Evolutionary conservation across 92 coral and sea anemone species (phyloP).

Genomic region (Anthopleura xanthogrammica): DNA sequence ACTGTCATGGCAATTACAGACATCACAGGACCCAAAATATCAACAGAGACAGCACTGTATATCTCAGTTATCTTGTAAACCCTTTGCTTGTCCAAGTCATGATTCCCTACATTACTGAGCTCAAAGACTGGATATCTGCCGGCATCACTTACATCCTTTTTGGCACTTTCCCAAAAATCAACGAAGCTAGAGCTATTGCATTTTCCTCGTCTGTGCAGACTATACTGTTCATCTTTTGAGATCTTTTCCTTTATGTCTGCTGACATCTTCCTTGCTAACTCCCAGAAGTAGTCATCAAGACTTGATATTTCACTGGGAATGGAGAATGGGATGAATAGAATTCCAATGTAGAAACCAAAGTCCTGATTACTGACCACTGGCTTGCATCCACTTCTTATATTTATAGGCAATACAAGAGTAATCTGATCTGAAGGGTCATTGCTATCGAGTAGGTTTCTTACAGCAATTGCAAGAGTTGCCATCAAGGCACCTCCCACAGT

Average conservation of each 20-base stretch:
- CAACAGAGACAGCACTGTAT: conserved; percentile 27
- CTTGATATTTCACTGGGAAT: not conserved
- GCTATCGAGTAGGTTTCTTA: conserved; percentile 4
- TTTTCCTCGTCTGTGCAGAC: not conserved
- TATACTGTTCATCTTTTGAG: conserved; percentile 9
- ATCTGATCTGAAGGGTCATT: not conserved
- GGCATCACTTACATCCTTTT: conserved; percentile 13
- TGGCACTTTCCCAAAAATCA: not conserved
- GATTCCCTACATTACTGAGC: conserved; percentile 19
- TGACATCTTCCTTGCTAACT: conserved; percentile 14
- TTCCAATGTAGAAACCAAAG: conserved; percentile 26
- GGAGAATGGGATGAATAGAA: not conserved
- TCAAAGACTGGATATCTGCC: conserved; percentile 40
- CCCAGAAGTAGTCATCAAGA: conserved; percentile 21
- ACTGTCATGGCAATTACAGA: conserved; percentile 15
- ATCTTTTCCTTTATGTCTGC: not conserved
- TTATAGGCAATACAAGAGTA: conserved; percentile 23
- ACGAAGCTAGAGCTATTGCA: not conserved
- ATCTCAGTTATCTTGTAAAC: conserved; percentile 10
- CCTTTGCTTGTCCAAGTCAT: not conserved
- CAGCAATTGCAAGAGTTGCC: conserved; percentile 22
- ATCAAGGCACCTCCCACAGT: conserved; percentile 38
- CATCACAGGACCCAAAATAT: conserved; percentile 17
- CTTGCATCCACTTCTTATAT: conserved; percentile 26
- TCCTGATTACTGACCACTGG: conserved; percentile 21